Percentiles rank a stretch among this genome's conserved stretches.
These are phyloP conservation scores for Halotydeus destructor DNA, from an alignment of 1,140 invertebrate genomes.

Conservation along the genomic window DNA sequence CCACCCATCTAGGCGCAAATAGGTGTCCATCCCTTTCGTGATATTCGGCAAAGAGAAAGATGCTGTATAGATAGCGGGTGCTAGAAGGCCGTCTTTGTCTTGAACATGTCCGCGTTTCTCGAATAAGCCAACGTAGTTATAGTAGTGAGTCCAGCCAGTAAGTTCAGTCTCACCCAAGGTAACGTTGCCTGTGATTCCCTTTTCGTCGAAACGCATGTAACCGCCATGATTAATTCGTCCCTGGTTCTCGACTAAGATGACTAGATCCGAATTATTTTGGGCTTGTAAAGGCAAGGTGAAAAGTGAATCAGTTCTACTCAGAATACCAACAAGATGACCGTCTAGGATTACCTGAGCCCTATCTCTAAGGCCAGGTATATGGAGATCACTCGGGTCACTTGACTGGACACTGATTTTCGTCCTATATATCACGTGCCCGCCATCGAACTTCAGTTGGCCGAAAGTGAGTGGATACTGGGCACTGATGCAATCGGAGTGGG, in stretches of 20 bases:
- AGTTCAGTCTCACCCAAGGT: slow-evolving; percentile 24
- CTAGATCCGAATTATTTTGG: slow-evolving; percentile 31
- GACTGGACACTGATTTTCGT: slow-evolving; percentile 30
- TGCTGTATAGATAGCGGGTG: too few relatives aligned
- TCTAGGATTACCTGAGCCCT: slow-evolving; percentile 50
- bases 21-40: slow-evolving; percentile 44
- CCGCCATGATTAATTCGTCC: slow-evolving; percentile 16
- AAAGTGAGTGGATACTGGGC: slow-evolving; percentile 13
- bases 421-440: slow-evolving; percentile 51
- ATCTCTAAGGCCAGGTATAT: slow-evolving; percentile 38
- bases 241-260: slow-evolving; percentile 21
- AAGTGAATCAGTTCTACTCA: slow-evolving; percentile 35
- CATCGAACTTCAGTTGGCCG: slow-evolving; percentile 5
- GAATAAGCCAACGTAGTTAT: too few relatives aligned
- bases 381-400: slow-evolving; percentile 32
- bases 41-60: too few relatives aligned
- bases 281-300: slow-evolving; percentile 31
- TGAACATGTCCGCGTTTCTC: too few relatives aligned
- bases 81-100: too few relatives aligned
- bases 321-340: slow-evolving; percentile 31
- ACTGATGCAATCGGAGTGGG: slow-evolving; percentile 9
- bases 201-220: slow-evolving; percentile 27
- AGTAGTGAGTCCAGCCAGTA: slow-evolving; percentile 21
- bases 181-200: slow-evolving; percentile 29
- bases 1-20: slow-evolving; percentile 39